Evolutionary conservation across 2,113 vertebrate species (phyloP).

Genomic region (Sapayoa aenigma): DNA sequence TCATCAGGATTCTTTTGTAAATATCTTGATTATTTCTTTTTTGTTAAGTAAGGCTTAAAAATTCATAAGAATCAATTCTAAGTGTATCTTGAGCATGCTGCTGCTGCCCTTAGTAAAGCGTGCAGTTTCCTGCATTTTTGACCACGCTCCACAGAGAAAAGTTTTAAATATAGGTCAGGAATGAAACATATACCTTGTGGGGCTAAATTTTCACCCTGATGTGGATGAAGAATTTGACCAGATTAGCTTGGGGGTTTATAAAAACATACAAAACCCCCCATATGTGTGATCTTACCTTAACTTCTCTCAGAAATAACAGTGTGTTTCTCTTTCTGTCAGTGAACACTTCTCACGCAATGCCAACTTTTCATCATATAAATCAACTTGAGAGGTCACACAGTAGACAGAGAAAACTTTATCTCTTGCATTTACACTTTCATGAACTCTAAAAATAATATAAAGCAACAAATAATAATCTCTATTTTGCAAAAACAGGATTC

Average conservation of each 20-base stretch:
- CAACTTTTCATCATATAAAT: background rate
- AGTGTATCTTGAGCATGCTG: background rate
- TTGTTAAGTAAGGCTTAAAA: background rate
- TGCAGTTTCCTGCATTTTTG: background rate
- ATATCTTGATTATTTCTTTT: background rate
- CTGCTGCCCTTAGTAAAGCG: background rate
- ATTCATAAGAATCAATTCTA: background rate
- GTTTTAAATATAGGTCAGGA: background rate
- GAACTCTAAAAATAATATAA: conserved; percentile 3
- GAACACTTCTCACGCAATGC: background rate
- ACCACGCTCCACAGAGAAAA: background rate
- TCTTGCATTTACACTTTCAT: background rate
- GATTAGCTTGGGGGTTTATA: background rate
- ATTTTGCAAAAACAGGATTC: conserved; percentile 8
- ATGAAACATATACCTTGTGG: background rate
- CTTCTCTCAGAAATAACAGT: background rate
- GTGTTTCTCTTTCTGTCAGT: background rate
- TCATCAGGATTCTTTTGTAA: background rate
- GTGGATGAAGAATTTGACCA: background rate
- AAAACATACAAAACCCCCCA: background rate
- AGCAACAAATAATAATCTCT: background rate
- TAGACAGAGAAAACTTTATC: background rate
- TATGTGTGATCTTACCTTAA: background rate
- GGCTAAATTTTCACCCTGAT: background rate
- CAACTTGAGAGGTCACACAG: background rate